phyloP scores from a whole-genome alignment of 2,888 invertebrate species.

The Kuschelorhynchus macadamiae region DNA sequence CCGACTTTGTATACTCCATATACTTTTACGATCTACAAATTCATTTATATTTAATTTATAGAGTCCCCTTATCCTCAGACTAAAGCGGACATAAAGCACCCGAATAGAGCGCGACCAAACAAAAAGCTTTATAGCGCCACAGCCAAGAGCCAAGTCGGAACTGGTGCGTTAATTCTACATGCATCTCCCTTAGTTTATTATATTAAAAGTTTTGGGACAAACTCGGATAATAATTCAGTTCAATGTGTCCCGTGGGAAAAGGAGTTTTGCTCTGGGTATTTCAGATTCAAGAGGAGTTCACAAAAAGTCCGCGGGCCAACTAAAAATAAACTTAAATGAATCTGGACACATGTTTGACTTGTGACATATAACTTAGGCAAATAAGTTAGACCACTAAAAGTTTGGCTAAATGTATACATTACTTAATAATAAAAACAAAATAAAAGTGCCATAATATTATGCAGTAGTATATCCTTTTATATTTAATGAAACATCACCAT shows the following conservation, averaged over 20 bases:
- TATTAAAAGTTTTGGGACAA: slow-evolving; percentile 38
- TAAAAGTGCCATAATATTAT: no score
- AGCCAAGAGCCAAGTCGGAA: slow-evolving; percentile 13
- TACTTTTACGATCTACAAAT: no score
- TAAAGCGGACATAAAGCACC: slow-evolving; percentile 17
- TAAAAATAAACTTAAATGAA: no score
- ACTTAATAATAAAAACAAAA: no score
- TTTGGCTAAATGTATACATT: no score
- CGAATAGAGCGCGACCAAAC: slow-evolving; percentile 22
- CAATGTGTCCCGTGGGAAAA: slow-evolving; percentile 30
- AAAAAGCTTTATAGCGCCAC: slow-evolving; percentile 20
- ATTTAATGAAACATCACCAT: no score
- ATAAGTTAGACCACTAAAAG: no score
- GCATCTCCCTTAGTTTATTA: slow-evolving; percentile 37
- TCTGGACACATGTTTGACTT: no score
- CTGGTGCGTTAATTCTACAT: slow-evolving; percentile 35
- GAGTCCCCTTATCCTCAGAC: background rate
- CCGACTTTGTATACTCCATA: no score
- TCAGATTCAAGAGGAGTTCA: slow-evolving; percentile 27
- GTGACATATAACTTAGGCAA: no score
- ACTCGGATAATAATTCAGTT: slow-evolving; percentile 32
- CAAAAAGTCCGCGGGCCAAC: slow-evolving; percentile 6
- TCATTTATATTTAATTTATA: no score
- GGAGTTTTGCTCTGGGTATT: slow-evolving; percentile 18
- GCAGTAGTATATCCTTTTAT: no score